Evolutionary conservation across 2,113 vertebrate genomes (phyloP).

Genomic region (Scomber japonicus): DNA sequence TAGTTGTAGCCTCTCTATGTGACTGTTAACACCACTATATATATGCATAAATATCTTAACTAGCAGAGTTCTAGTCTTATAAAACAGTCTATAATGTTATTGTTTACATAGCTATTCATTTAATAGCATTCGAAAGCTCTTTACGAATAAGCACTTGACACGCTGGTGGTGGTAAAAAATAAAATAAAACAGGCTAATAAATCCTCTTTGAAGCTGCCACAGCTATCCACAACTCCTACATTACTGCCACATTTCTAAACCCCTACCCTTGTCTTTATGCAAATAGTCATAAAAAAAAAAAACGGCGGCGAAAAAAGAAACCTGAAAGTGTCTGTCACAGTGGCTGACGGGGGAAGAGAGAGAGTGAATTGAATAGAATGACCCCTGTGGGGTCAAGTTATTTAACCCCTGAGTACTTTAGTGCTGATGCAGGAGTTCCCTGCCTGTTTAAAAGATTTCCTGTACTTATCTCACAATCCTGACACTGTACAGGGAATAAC

Average conservation of each 20-base stretch:
- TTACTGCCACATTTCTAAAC: constrained; percentile 50
- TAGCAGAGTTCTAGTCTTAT: neutral
- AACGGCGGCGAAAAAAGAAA: constrained; percentile 41
- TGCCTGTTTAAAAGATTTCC: neutral
- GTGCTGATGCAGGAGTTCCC: constrained; percentile 37
- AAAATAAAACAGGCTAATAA: constrained; percentile 14
- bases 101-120: neutral
- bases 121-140: neutral
- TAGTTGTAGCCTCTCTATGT: neutral
- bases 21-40: neutral
- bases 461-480: neutral
- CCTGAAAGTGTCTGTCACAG: constrained; percentile 61
- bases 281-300: constrained; percentile 50
- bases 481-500: neutral
- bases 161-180: neutral
- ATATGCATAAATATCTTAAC: neutral
- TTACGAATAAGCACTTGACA: constrained; percentile 1
- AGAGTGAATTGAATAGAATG: constrained; percentile 56
- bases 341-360: constrained; percentile 60
- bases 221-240: constrained; percentile 31
- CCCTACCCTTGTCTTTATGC: constrained; percentile 28
- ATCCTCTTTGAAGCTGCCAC: constrained; percentile 24
- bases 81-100: neutral
- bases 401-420: constrained; percentile 73
- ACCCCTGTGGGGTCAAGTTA: constrained; percentile 73